Percentiles rank a stretch among this genome's conserved stretches.
Evolutionary conservation across 1,140 invertebrate species (phyloP).

Genomic region (Drosophila tropicalis): DNA sequence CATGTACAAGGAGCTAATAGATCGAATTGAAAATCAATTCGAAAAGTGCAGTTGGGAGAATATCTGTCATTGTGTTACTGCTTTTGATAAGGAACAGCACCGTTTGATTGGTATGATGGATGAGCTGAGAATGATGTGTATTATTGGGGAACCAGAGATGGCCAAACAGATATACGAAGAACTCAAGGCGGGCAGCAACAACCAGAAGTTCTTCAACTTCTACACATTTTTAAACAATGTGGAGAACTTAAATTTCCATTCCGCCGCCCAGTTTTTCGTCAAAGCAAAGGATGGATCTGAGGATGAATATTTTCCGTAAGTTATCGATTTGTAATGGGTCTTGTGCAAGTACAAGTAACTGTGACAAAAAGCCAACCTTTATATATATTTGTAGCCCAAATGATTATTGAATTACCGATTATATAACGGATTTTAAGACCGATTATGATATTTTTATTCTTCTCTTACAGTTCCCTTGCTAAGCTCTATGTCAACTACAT

Average conservation of each 20-base stretch:
- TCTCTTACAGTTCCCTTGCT: constrained; percentile 30
- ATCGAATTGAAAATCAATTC: constrained; percentile 39
- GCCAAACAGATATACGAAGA: constrained; percentile 54
- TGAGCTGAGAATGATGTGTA: constrained; percentile 42
- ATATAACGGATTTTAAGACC: no score
- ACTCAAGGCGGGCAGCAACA: constrained; percentile 22
- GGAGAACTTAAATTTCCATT: constrained; percentile 43
- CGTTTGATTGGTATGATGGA: constrained; percentile 29
- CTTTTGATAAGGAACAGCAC: constrained; percentile 20
- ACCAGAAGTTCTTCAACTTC: constrained; percentile 37
- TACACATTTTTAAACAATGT: constrained; percentile 50
- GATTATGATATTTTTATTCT: neutral
- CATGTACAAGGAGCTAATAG: constrained; percentile 65
- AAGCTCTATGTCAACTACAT: constrained; percentile 60
- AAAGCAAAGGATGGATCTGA: constrained; percentile 3
- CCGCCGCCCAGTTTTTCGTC: constrained; percentile 25
- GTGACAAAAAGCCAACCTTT: no score
- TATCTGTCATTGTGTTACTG: neutral
- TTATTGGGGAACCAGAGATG: constrained; percentile 35
- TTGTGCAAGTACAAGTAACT: no score
- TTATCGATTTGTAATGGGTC: neutral
- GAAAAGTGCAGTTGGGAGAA: constrained; percentile 30
- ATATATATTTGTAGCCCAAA: no score
- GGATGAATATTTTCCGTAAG: constrained; percentile 57
- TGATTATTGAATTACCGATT: no score